A percentile compares a stretch with the other conserved stretches of the same genome.
Conservation (phyloP, 2,113 vertebrate species). For the Ailurus styani region DNA sequence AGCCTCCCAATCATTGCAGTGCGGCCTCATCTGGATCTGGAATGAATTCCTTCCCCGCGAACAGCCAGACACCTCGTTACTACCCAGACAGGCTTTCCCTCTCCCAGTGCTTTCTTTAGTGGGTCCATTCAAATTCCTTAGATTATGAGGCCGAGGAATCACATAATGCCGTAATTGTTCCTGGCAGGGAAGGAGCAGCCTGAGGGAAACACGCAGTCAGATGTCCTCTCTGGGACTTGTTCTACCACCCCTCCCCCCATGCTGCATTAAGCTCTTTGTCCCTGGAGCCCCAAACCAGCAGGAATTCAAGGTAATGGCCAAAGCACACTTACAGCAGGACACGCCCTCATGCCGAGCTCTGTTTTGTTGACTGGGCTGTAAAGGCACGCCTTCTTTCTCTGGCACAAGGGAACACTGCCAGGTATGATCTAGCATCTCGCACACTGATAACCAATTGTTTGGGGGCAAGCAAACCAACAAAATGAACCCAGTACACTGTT, state of each 20-base stretch:
- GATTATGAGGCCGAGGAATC: slow-evolving; percentile 26
- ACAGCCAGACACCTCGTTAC: neutral
- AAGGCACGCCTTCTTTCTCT: neutral
- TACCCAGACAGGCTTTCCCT: neutral
- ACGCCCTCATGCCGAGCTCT: neutral
- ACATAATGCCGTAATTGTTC: neutral
- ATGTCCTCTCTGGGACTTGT: neutral
- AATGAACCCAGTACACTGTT: neutral
- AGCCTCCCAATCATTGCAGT: neutral
- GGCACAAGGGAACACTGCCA: fast-evolving
- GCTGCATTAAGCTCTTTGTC: slow-evolving; percentile 44
- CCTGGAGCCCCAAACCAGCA: neutral
- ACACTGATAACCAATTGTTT: fast-evolving
- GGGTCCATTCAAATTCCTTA: slow-evolving; percentile 59
- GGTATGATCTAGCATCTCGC: neutral
- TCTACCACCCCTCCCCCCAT: neutral
- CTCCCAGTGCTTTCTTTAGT: neutral
- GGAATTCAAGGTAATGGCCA: slow-evolving; percentile 53
- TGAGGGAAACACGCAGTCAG: neutral
- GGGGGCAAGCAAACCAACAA: neutral
- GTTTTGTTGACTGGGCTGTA: neutral
- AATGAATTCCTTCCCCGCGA: neutral
- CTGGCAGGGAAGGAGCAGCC: neutral
- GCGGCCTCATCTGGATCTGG: neutral
- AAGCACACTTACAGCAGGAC: slow-evolving; percentile 49